phyloP scores from a whole-genome alignment of 2,113 vertebrate genomes.

The Callionymus lyra region DNA sequence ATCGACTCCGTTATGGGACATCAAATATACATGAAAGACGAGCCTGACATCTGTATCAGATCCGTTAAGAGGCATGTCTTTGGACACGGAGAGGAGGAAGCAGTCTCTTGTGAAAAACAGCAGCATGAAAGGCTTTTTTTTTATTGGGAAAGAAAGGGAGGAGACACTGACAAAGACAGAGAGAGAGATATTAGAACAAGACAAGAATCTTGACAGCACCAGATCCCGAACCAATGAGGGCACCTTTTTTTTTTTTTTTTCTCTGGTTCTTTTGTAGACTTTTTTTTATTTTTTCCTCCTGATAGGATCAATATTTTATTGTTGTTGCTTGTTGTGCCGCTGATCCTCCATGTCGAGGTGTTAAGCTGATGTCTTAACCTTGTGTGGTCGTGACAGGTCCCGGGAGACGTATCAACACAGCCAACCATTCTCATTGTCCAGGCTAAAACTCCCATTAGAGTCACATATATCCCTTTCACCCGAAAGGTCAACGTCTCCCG shows the following conservation, averaged over 20 bases:
- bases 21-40: constrained; percentile 55
- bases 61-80: constrained; percentile 21
- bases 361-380: constrained; percentile 38
- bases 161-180: constrained; percentile 8
- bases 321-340: constrained; percentile 32
- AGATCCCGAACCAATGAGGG: constrained; percentile 23
- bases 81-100: constrained; percentile 2
- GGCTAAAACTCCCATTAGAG: constrained; percentile 22
- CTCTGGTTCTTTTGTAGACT: constrained; percentile 8
- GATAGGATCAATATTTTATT: constrained; percentile 40
- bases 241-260: constrained; percentile 1
- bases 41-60: constrained; percentile 40
- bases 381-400: constrained; percentile 18
- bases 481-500: constrained; percentile 3
- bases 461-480: constrained; percentile 15
- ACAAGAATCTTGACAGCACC: constrained; percentile 20
- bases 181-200: constrained; percentile 18
- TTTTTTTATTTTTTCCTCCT: background rate
- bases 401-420: constrained; percentile 25
- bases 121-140: constrained; percentile 14
- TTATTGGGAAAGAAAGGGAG: constrained; percentile 13
- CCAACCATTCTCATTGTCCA: constrained; percentile 5
- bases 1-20: constrained; percentile 41
- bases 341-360: constrained; percentile 36
- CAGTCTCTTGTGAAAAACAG: constrained; percentile 5